Evolutionary conservation across 1,140 invertebrate species (phyloP).

Genomic region (Branchinecta lindahli): DNA sequence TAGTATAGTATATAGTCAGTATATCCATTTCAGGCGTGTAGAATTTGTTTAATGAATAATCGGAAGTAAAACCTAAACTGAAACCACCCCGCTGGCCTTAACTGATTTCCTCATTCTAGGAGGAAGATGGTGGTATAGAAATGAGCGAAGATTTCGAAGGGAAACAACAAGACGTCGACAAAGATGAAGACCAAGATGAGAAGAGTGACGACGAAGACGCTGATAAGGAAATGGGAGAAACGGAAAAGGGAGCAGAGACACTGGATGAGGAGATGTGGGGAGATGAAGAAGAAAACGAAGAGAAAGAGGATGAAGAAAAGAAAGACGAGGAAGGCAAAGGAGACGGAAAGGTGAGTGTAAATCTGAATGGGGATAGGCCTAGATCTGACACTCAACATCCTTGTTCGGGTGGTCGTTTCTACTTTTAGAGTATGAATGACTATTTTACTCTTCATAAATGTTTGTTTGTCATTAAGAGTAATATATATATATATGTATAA

Average conservation of each 20-base stretch:
- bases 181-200: conserved; percentile 41
- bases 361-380: too few species aligned
- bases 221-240: conserved; percentile 64
- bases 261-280: conserved; percentile 70
- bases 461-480: too few species aligned
- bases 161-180: conserved; percentile 63
- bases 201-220: conserved; percentile 44
- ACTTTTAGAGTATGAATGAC: too few species aligned
- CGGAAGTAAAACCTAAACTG: too few species aligned
- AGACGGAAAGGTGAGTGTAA: conserved; percentile 20
- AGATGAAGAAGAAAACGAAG: conserved; percentile 48
- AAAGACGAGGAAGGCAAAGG: conserved; percentile 28
- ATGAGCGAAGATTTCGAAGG: conserved; percentile 86
- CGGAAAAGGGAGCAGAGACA: conserved; percentile 60
- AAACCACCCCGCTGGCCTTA: too few species aligned
- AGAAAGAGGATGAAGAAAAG: conserved; percentile 37
- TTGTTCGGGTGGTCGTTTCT: too few species aligned
- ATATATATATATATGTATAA: too few species aligned
- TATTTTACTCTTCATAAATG: too few species aligned
- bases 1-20: too few species aligned
- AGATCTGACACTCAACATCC: too few species aligned
- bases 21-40: too few species aligned
- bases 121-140: conserved; percentile 85
- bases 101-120: conserved; percentile 28
- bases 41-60: too few species aligned